A percentile compares a stretch with the other conserved stretches of the same genome.
These are phyloP conservation scores for Parotia lawesii DNA, from an alignment of 2,113 vertebrate species.

Conservation along the genomic window DNA sequence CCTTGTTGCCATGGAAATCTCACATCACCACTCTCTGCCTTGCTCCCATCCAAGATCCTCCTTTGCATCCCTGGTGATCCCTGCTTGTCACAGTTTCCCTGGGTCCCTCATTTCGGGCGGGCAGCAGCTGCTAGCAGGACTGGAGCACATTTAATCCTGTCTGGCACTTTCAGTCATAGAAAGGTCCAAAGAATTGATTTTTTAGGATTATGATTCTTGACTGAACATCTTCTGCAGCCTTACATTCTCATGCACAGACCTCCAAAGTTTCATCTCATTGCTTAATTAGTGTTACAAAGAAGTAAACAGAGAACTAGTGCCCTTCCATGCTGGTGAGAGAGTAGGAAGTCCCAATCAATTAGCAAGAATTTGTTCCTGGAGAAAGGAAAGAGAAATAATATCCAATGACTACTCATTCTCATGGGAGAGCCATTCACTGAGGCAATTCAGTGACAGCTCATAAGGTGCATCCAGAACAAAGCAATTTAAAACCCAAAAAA, in stretches of 20 bases:
- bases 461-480: neutral
- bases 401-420: neutral
- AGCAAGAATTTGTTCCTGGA: neutral
- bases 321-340: neutral
- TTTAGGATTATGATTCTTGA: neutral
- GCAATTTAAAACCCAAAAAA: neutral
- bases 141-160: neutral
- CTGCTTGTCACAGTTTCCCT: neutral
- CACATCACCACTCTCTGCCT: neutral
- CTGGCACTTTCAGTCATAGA: neutral
- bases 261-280: neutral
- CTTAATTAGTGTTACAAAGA: neutral
- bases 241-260: neutral
- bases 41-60: neutral
- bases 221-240: neutral
- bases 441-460: neutral
- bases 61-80: neutral
- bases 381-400: neutral
- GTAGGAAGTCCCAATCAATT: neutral
- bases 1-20: conserved; percentile 38
- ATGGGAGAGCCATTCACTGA: neutral
- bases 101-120: neutral
- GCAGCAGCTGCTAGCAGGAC: neutral
- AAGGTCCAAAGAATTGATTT: neutral
- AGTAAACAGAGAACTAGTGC: neutral